Base-by-base conservation (phyloP, 2,888 invertebrate genomes). In the Bedellia somnulentella region DNA sequence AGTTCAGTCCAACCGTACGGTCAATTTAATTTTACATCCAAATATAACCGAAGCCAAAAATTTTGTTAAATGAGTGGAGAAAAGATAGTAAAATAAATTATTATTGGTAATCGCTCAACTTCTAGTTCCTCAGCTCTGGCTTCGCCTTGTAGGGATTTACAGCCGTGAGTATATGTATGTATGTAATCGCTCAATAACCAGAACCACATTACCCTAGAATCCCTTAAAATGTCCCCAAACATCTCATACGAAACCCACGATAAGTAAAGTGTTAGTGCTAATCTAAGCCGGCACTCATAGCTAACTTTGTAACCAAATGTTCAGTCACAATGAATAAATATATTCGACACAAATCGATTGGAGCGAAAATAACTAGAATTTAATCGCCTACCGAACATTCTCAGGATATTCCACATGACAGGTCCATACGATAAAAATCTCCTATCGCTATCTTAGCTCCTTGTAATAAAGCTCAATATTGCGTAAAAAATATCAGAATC, bases 381-480 rank as follows among this genome's bases (percentile, higher is more conserved):
- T 46, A 56, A 62, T 61, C 57, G 52, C 52, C 55, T 53, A 48
- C 54, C 50, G 43, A 59, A 56, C 60, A 61, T 67, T 68, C 70
- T 52, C 70, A 66, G 67, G 67, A 59, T 60, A 60, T 57, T 50
- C 53, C 47, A 52, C 60, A 58, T 62, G 62, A 64, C 63, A 61
- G 70, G 68, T 68, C 67, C 67, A 62, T 45, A 54, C 54, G 64
- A 68, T 67, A 61, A 62, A 57, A 63, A 70, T 67, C 66, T 55
- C 54, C 56, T 43, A 54, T 58, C 47, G 55, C 57, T 58, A 62
- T 61, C 58, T 57, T 57, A 46, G 41, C 14, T 13, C 6, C 15
- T 5, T 15, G n/a, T 6, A 30, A 24, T 5, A 26, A 17, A 14
- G 13, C 38, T 45, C 52, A 36, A 40, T 13, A 43, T 36, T 32